Conservation (phyloP, 30 jellyfish, hydroid and myxozoan genomes). For the Pelagia noctiluca region DNA sequence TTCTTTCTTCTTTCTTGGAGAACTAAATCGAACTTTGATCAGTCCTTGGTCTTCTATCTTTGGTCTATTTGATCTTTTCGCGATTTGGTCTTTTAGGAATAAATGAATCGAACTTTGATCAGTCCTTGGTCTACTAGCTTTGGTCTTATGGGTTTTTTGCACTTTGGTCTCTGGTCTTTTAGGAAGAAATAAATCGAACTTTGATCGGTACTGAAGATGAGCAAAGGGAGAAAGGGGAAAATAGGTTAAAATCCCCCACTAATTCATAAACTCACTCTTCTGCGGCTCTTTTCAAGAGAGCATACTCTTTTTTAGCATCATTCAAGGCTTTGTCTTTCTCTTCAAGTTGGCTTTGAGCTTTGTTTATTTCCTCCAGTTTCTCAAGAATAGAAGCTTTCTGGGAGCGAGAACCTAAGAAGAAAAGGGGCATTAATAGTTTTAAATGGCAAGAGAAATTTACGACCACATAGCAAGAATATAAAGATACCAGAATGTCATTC, state of each 20-base stretch:
- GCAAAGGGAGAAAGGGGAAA: no score
- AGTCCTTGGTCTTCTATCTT: no score
- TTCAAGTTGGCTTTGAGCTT: conserved; percentile 25
- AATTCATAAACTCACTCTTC: conserved; percentile 53
- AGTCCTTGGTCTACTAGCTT: no score
- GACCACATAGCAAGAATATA: neutral
- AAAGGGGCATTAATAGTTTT: neutral
- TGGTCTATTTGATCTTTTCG: no score
- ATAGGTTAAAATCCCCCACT: neutral
- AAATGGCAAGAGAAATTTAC: neutral
- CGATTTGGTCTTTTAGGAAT: no score
- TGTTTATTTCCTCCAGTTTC: conserved; percentile 79
- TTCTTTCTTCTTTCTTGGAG: no score
- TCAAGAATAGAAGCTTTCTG: conserved; percentile 74
- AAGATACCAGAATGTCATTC: neutral
- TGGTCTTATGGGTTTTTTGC: no score
- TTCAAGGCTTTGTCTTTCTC: conserved; percentile 50
- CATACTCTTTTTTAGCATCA: conserved; percentile 58
- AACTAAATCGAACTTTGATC: no score
- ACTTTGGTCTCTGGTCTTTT: no score
- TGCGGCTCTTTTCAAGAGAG: conserved; percentile 45
- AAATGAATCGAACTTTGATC: no score
- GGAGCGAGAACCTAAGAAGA: conserved; percentile 73
- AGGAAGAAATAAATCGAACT: no score
- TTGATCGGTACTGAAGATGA: no score